These are phyloP conservation scores for Ceratotherium simum DNA, from an alignment of 2,113 vertebrate species.

Conservation along the genomic window DNA sequence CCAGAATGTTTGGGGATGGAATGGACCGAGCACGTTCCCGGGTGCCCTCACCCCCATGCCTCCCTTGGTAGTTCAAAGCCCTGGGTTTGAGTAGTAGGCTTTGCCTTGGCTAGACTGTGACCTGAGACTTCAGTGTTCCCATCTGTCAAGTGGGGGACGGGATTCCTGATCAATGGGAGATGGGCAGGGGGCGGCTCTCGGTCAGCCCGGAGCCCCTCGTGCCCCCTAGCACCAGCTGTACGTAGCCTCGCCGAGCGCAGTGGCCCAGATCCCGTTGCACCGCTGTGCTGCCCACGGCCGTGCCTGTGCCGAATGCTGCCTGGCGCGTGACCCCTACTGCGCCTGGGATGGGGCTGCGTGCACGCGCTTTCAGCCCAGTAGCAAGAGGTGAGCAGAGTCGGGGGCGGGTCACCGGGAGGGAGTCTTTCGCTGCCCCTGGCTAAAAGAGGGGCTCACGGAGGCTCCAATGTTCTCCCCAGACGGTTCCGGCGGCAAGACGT, in stretches of 20 bases:
- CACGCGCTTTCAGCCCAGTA: slow-evolving; percentile 96
- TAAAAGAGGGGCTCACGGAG: neutral
- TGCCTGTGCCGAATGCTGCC: slow-evolving; percentile 97
- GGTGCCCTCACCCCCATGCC: neutral
- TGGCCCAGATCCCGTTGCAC: slow-evolving; percentile 95
- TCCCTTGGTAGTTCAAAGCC: neutral
- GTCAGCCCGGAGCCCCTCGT: slow-evolving; percentile 51
- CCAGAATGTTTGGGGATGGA: neutral
- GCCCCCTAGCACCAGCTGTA: slow-evolving; percentile 96
- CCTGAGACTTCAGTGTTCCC: slow-evolving; percentile 38
- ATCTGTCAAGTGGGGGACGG: slow-evolving; percentile 1
- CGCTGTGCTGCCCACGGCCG: slow-evolving; percentile 96
- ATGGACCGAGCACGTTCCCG: neutral
- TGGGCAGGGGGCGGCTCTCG: neutral
- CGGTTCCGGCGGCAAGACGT: slow-evolving; percentile 96
- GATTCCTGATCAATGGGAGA: neutral
- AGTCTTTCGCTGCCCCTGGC: neutral
- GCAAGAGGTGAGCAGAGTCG: slow-evolving; percentile 90
- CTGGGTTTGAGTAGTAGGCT: neutral
- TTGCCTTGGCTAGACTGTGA: slow-evolving; percentile 7
- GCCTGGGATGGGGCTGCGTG: slow-evolving; percentile 97
- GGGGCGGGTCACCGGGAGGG: neutral
- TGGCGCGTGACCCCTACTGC: slow-evolving; percentile 98
- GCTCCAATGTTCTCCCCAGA: slow-evolving; percentile 81
- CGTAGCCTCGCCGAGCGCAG: slow-evolving; percentile 88